Evolutionary conservation across 2,797 vertebrate genomes (phyloP), one percentile per base, ranked within the genome.

Genomic region (Nannoperca obscura): DNA sequence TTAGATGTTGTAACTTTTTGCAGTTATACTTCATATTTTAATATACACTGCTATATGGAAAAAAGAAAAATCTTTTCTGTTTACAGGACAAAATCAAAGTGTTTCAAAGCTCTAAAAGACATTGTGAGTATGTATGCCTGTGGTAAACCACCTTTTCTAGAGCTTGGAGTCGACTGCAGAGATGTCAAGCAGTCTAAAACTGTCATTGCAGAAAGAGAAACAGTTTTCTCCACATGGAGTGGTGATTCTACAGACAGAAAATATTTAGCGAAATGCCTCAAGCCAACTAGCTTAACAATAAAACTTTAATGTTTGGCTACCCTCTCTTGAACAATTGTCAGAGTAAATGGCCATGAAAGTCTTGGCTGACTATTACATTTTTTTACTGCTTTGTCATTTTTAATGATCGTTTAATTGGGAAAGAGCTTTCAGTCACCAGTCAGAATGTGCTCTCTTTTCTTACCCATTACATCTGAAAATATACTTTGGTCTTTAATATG

Each of bases 241-340:
- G 38, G 19, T 47, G 67, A 52, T 52, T 61, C 34, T 60, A 30
- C 4, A 9, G 34, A 30, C 46, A 19, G 34, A 27, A 71, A 58
- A n/a, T n/a, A 30, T 40, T 49, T 30, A 13, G 19, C 13, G 3
- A 50, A 74, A 32, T 42, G 24, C 24, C 34, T 59, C 19, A 19
- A 65, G 32, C 15, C 38, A 50, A 53, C 30, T 7, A 44, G 58
- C 22, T 47, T 20, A 69, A 34, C 11, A 36, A 60, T 70, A 42
- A 53, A 61, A 59, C 52, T 30, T 44, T 47, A 42, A 78, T 15
- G 32, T 64, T 69, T 74, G 64, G 22, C 53, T 47, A 46, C 38
- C 46, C n/a, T 63, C 63, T 32, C 34, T 30, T 63, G 20, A 38
- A 63, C 46, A 63, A 14, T 55, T 57, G 10, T 80, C 44, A 15